phyloP scores from a whole-genome alignment of 2,113 vertebrate species.

The Otus sunia region DNA sequence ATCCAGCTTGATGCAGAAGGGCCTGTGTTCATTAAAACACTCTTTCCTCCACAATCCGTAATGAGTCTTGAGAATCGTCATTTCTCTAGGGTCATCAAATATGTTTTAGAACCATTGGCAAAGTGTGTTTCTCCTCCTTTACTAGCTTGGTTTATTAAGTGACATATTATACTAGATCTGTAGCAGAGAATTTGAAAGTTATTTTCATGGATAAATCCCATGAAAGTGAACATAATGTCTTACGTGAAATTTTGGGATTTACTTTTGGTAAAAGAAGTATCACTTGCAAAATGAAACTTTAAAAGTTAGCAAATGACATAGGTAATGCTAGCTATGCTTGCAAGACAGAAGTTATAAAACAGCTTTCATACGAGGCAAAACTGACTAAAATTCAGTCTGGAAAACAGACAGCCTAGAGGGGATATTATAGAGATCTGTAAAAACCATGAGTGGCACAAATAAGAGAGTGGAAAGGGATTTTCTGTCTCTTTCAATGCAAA shows the following conservation, averaged over 20 bases:
- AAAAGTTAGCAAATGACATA: background rate
- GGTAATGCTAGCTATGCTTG: background rate
- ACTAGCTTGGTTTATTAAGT: background rate
- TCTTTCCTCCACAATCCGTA: background rate
- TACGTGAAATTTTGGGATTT: background rate
- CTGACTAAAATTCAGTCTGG: background rate
- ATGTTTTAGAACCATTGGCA: background rate
- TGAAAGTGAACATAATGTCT: background rate
- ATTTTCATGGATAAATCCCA: background rate
- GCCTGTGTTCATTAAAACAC: background rate
- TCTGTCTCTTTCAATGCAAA: background rate
- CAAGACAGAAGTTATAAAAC: background rate
- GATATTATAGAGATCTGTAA: background rate
- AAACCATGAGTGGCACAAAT: background rate
- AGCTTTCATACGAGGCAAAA: background rate
- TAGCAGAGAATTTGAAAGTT: background rate
- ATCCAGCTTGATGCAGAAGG: background rate
- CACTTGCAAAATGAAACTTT: background rate
- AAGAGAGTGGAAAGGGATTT: background rate
- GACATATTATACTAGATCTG: background rate
- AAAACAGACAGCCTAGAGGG: background rate
- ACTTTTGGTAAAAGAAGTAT: background rate
- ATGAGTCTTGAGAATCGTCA: background rate
- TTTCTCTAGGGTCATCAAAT: background rate
- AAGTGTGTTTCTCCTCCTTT: background rate